Percentiles rank a stretch among this genome's conserved stretches.
These are phyloP conservation scores for Bradynema listronoti DNA, from an alignment of 1,140 invertebrate genomes.

Conservation along the genomic window DNA sequence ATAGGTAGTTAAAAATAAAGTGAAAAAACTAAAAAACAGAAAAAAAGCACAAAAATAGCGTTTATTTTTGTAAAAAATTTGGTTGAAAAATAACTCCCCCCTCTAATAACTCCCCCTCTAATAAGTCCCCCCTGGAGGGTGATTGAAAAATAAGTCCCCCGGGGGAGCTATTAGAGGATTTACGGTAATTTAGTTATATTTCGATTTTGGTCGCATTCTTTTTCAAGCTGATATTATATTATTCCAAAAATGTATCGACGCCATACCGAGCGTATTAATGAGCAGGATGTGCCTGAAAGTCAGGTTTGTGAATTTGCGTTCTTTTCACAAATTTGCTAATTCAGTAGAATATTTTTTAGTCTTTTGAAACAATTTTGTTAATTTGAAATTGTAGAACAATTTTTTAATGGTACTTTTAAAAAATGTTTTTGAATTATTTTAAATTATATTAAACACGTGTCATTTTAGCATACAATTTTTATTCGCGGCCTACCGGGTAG, in stretches of 20 bases:
- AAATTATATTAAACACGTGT: not conserved
- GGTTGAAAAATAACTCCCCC: no score
- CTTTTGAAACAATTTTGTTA: not conserved
- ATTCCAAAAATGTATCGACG: conserved; percentile 2
- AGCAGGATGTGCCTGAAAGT: conserved; percentile 25
- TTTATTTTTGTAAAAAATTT: no score
- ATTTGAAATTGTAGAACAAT: not conserved
- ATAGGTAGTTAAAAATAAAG: no score
- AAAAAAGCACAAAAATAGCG: no score
- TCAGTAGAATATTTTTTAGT: not conserved
- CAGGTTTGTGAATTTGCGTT: conserved; percentile 9
- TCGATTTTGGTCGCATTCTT: no score
- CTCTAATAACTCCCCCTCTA: no score
- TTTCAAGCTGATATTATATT: no score
- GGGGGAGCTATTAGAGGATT: no score
- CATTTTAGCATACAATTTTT: conserved; percentile 37
- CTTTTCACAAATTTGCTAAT: not conserved
- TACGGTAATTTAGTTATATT: no score
- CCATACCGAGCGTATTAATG: conserved; percentile 34
- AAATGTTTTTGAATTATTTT: not conserved
- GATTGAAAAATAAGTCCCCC: no score
- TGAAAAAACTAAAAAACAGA: no score
- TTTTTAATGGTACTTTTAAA: not conserved
- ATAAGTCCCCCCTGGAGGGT: no score
- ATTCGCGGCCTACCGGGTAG: conserved; percentile 25